Conservation (phyloP, 2,888 invertebrate species). For the Steinernema carpocapsae region DNA sequence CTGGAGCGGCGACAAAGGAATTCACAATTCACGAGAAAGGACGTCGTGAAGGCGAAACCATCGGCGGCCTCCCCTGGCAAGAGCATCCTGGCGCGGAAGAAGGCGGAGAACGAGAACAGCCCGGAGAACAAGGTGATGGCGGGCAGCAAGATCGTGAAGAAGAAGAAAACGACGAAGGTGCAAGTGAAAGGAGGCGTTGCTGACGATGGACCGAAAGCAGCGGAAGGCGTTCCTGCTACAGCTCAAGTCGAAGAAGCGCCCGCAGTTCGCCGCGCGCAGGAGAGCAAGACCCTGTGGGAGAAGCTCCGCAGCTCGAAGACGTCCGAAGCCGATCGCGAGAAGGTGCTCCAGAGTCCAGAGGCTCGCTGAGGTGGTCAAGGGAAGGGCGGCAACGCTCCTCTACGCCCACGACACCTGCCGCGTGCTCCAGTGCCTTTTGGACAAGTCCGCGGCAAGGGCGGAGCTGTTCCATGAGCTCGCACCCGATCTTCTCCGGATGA, state of each 20-base stretch:
- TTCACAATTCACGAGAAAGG: not conserved
- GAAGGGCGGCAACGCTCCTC: conserved; percentile 70
- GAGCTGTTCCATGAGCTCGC: conserved; percentile 80
- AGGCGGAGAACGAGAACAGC: too few relatives aligned
- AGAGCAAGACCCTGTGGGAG: conserved; percentile 56
- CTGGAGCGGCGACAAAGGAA: not conserved
- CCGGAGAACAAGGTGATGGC: too few relatives aligned
- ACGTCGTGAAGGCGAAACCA: not conserved
- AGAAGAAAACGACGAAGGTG: too few relatives aligned
- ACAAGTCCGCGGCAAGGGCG: conserved; percentile 72
- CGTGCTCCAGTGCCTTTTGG: conserved; percentile 81
- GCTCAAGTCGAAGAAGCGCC: conserved; percentile 58
- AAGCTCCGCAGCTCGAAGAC: conserved; percentile 58
- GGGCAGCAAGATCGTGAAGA: too few relatives aligned
- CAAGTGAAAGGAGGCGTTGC: conserved; percentile 55
- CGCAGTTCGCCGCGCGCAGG: conserved; percentile 52
- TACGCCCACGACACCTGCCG: conserved; percentile 81
- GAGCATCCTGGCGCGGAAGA: not conserved
- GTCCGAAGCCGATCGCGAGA: conserved; percentile 53
- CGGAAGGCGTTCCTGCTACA: conserved; percentile 57
- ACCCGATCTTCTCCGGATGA: conserved; percentile 73
- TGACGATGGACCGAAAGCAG: conserved; percentile 59
- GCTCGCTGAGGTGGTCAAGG: conserved; percentile 67
- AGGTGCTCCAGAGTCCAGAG: conserved; percentile 46
- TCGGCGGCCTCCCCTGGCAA: not conserved